Evolutionary conservation across 2,797 vertebrate genomes (phyloP).

Genomic region (Schizopygopsis malacanthus): DNA sequence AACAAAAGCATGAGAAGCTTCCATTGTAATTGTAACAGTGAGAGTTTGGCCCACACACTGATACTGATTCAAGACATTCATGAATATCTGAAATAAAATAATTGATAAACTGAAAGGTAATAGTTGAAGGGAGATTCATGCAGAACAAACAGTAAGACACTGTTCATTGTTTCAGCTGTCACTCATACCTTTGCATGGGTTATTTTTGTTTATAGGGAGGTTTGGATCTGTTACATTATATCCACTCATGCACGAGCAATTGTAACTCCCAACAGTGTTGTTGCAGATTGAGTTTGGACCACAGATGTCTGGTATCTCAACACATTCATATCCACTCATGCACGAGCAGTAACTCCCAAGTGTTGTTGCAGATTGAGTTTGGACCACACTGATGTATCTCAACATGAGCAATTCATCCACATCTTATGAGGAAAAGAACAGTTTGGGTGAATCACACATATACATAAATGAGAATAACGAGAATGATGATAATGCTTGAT

Average conservation of each 20-base stretch:
- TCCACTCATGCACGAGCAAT: background rate
- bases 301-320: conserved; percentile 14
- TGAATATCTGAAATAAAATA: conserved; percentile 9
- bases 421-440: background rate
- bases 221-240: background rate
- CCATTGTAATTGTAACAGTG: conserved; percentile 16
- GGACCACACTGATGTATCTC: conserved; percentile 23
- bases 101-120: background rate
- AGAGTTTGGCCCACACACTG: conserved; percentile 19
- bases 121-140: background rate
- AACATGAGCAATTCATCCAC: conserved; percentile 44
- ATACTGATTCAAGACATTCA: conserved; percentile 29
- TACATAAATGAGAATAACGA: background rate
- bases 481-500: background rate
- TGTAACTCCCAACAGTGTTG: conserved; percentile 29
- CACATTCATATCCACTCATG: conserved; percentile 24
- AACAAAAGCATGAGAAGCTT: conserved; percentile 22
- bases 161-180: background rate
- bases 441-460: background rate
- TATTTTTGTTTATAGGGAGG: background rate
- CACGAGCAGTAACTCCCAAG: conserved; percentile 26
- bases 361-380: conserved; percentile 40
- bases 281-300: conserved; percentile 42
- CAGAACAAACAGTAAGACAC: background rate
- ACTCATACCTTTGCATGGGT: conserved; percentile 50